Conservation (phyloP, 1,140 invertebrate genomes). For the Kradibia gibbosae region DNA sequence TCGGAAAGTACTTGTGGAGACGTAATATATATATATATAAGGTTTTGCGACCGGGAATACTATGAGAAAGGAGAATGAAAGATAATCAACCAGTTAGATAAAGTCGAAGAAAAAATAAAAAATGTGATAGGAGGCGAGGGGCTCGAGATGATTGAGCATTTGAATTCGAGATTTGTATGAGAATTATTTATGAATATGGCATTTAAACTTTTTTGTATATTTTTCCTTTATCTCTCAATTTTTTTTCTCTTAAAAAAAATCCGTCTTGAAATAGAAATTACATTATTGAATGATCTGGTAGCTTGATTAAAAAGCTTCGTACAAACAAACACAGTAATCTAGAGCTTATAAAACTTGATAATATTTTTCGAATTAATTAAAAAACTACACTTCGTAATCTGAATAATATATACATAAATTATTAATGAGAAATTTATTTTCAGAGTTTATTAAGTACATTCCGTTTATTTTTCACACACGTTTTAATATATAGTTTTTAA, state of each 20-base stretch:
- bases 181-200: not conserved
- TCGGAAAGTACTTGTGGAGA: not conserved
- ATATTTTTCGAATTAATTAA: too few species aligned
- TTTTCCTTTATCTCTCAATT: not conserved
- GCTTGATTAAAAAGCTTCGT: not conserved
- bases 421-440: too few species aligned
- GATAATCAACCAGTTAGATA: not conserved
- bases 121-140: not conserved
- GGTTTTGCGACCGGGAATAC: not conserved
- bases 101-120: not conserved
- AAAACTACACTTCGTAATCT: too few species aligned
- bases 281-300: too few species aligned
- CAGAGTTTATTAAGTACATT: too few species aligned
- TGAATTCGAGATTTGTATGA: not conserved
- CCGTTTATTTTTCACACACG: too few species aligned
- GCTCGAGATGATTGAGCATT: not conserved
- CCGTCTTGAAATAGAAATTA: too few species aligned
- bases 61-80: not conserved
- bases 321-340: not conserved
- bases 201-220: not conserved
- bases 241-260: too few species aligned
- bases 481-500: too few species aligned
- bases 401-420: too few species aligned
- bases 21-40: not conserved
- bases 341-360: not conserved